Conservation (phyloP, 2,113 vertebrate genomes). For the Hoplias malabaricus region DNA sequence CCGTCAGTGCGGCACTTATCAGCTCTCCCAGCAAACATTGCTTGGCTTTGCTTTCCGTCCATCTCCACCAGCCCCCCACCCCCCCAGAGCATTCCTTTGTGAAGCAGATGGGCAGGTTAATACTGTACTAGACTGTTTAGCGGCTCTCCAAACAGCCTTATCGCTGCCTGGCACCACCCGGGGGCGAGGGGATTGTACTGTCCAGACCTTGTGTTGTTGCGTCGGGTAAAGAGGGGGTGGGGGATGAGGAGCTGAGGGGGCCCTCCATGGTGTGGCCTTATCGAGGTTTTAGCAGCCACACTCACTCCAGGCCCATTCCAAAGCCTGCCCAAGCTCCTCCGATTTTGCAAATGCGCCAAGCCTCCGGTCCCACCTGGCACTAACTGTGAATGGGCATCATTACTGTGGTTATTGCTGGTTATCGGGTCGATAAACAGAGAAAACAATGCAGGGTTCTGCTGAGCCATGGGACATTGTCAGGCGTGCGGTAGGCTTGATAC, state of each 20-base stretch:
- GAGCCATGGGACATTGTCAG: background rate
- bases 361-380: slow-evolving; percentile 26
- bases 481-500: background rate
- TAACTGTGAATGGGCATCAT: slow-evolving; percentile 63
- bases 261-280: slow-evolving; percentile 54
- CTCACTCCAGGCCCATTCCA: slow-evolving; percentile 48
- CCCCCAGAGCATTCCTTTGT: slow-evolving; percentile 61
- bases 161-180: slow-evolving; percentile 61
- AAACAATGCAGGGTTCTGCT: slow-evolving; percentile 48
- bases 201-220: slow-evolving; percentile 49
- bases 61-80: slow-evolving; percentile 47
- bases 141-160: slow-evolving; percentile 70
- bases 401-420: slow-evolving; percentile 64
- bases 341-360: slow-evolving; percentile 59
- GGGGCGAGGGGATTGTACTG: slow-evolving; percentile 49
- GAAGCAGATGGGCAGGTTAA: slow-evolving; percentile 62
- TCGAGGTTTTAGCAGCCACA: slow-evolving; percentile 61
- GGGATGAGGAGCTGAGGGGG: background rate
- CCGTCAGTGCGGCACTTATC: slow-evolving; percentile 67
- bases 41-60: slow-evolving; percentile 55
- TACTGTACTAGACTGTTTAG: slow-evolving; percentile 66
- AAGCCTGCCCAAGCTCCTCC: slow-evolving; percentile 59
- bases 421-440: slow-evolving; percentile 57
- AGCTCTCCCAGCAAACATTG: slow-evolving; percentile 58
- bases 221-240: slow-evolving; percentile 39